Percentiles rank a stretch among this genome's conserved stretches.
Evolutionary conservation across 2,113 vertebrate genomes (phyloP).

Genomic region (Trichomycterus rosablanca): DNA sequence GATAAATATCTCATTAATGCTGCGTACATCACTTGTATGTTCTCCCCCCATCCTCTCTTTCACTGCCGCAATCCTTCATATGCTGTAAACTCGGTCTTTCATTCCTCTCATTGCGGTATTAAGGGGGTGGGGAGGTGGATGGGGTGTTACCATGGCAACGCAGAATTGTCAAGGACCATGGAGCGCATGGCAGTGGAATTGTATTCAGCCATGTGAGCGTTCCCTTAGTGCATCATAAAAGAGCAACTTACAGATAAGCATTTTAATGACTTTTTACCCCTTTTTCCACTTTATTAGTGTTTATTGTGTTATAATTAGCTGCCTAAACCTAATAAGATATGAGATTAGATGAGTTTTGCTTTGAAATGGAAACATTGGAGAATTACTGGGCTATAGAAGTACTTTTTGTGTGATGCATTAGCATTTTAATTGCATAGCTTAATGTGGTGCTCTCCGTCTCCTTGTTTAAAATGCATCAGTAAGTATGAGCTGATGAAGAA

Average conservation of each 20-base stretch:
- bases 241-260: too few relatives aligned
- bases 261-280: not conserved
- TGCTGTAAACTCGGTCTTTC: constrained; percentile 23
- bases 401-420: too few relatives aligned
- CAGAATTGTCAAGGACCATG: constrained; percentile 43
- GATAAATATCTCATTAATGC: constrained; percentile 52
- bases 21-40: constrained; percentile 5
- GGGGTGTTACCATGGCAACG: constrained; percentile 47
- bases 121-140: constrained; percentile 14
- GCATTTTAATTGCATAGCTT: too few relatives aligned
- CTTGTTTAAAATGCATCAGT: too few relatives aligned
- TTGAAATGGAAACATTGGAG: too few relatives aligned
- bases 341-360: too few relatives aligned
- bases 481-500: too few relatives aligned
- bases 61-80: constrained; percentile 38
- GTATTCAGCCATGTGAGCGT: constrained; percentile 25
- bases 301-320: not conserved
- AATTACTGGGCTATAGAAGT: too few relatives aligned
- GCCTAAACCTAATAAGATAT: not conserved
- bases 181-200: constrained; percentile 20
- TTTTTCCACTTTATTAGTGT: not conserved
- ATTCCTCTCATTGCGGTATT: constrained; percentile 39
- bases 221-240: constrained; percentile 5
- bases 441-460: too few relatives aligned
- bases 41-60: constrained; percentile 14